A percentile compares a stretch with the other conserved stretches of the same genome.
Conservation (phyloP, 1,140 invertebrate species). For the Lucilia sericata region DNA sequence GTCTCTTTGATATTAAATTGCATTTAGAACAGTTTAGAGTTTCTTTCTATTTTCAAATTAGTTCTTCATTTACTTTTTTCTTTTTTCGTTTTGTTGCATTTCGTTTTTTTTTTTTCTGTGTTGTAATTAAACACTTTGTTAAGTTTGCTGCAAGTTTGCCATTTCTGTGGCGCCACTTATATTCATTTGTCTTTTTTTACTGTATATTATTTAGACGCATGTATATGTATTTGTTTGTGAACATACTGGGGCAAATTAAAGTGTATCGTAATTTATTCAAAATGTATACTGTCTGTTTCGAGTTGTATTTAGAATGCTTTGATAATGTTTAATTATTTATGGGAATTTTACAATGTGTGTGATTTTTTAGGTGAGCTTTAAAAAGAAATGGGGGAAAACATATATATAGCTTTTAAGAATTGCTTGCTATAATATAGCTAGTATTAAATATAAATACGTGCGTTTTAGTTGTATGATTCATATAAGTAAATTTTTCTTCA, state of each 20-base stretch:
- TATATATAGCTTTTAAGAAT: no score
- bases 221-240: background rate
- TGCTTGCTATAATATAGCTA: no score
- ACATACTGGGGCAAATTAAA: background rate
- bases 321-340: background rate
- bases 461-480: no score
- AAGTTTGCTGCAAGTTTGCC: background rate
- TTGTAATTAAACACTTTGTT: conserved; percentile 1
- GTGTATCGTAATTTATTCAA: conserved; percentile 3
- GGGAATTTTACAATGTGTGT: background rate
- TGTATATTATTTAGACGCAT: background rate
- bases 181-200: background rate
- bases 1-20: background rate
- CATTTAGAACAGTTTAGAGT: background rate
- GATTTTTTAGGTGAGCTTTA: background rate
- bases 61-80: background rate
- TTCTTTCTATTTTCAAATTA: background rate
- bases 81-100: background rate
- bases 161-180: background rate
- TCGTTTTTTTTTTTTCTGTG: no score
- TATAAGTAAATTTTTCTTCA: no score
- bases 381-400: background rate
- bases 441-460: no score
- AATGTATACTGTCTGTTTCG: background rate
- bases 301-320: background rate